Evolutionary conservation across 2,797 vertebrate genomes (phyloP).

Genomic region (Pteronotus mesoamericanus): DNA sequence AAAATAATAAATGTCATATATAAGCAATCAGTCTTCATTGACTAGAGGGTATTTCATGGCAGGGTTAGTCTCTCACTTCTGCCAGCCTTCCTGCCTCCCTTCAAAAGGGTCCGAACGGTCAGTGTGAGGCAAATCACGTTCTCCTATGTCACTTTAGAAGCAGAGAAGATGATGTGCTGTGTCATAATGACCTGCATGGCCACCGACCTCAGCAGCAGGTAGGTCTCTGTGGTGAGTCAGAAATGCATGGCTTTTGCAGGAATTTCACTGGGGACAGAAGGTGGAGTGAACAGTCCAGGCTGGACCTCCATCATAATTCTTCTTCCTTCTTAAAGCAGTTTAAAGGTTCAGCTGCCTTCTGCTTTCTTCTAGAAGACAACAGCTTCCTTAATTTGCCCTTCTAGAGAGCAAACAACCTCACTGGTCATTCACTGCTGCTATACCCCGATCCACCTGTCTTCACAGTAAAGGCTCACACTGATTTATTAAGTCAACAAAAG

Average conservation of each 20-base stretch:
- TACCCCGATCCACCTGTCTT: not conserved
- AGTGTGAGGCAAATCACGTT: not conserved
- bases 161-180: not conserved
- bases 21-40: not conserved
- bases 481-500: not conserved
- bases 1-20: not conserved
- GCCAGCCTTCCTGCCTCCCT: not conserved
- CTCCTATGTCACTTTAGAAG: not conserved
- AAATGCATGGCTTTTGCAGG: not conserved
- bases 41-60: not conserved
- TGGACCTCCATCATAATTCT: not conserved
- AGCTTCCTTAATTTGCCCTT: not conserved
- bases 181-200: rapidly evolving
- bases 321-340: not conserved
- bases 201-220: not conserved
- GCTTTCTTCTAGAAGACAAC: not conserved
- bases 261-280: not conserved
- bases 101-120: not conserved
- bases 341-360: not conserved
- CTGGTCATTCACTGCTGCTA: not conserved
- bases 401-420: not conserved
- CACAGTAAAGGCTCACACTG: not conserved
- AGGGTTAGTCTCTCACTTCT: not conserved
- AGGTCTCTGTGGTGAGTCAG: not conserved
- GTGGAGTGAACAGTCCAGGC: not conserved